Conservation (phyloP, 1,140 invertebrate species). For the Anoplophora glabripennis region DNA sequence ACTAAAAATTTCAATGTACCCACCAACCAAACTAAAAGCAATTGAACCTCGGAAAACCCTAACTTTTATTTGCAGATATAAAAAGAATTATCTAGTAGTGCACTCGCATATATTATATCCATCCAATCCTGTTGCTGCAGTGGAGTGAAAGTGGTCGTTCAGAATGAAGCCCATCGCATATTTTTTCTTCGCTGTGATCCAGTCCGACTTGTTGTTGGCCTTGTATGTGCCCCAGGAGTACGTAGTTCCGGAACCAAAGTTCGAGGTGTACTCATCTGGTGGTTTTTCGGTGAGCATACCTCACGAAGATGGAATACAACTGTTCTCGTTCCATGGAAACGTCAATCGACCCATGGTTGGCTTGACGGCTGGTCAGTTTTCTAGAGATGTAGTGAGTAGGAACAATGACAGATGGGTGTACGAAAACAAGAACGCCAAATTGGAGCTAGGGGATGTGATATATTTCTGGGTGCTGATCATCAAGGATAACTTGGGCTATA, state of each 20-base stretch:
- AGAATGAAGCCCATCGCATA: no score
- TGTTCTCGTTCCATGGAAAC: conserved; percentile 48
- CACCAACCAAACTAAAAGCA: no score
- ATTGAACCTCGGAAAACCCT: no score
- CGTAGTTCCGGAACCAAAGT: conserved; percentile 32
- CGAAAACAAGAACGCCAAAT: conserved; percentile 46
- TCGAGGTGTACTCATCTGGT: conserved; percentile 29
- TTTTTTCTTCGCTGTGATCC: no score
- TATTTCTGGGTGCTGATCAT: conserved; percentile 59
- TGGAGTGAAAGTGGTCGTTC: no score
- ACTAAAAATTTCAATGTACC: no score
- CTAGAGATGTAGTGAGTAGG: conserved; percentile 49
- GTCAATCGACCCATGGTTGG: conserved; percentile 41
- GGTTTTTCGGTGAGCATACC: conserved; percentile 45
- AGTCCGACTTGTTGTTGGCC: no score
- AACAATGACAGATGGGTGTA: conserved; percentile 53
- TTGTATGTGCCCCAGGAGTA: conserved; percentile 1
- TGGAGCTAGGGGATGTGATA: conserved; percentile 52
- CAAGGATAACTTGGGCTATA: conserved; percentile 47
- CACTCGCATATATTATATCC: no score
- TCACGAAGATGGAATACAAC: conserved; percentile 37
- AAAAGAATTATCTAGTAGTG: no score
- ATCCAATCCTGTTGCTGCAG: no score
- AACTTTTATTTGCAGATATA: no score
- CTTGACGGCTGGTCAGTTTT: conserved; percentile 53